phyloP scores from a whole-genome alignment of 2,888 invertebrate species.

The Melinaea marsaeus region DNA sequence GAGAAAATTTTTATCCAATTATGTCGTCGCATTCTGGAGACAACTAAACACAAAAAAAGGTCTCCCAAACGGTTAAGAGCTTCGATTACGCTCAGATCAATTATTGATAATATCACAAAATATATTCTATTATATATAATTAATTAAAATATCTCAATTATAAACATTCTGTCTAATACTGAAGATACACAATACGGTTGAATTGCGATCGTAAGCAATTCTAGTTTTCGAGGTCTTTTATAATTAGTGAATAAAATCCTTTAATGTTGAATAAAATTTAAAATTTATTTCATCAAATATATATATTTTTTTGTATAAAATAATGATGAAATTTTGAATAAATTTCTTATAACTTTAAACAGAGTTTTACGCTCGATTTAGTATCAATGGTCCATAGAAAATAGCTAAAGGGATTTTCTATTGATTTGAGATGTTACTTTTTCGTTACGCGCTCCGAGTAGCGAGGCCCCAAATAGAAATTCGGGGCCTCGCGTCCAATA shows the following conservation, averaged over 20 bases:
- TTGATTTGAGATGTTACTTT: slow-evolving; percentile 8
- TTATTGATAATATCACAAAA: not conserved
- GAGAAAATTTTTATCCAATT: too few species aligned
- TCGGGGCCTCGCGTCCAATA: slow-evolving; percentile 1
- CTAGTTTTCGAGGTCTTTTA: slow-evolving; percentile 7
- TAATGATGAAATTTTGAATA: not conserved
- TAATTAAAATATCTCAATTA: slow-evolving; percentile 9
- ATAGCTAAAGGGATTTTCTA: slow-evolving; percentile 10
- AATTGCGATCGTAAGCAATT: slow-evolving; percentile 10
- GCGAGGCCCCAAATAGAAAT: slow-evolving; percentile 3
- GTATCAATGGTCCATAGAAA: slow-evolving; percentile 6
- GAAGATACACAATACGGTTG: slow-evolving; percentile 21
- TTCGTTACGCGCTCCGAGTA: slow-evolving; percentile 2
- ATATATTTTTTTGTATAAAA: too few species aligned
- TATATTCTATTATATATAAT: slow-evolving; percentile 1
- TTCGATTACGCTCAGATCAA: too few species aligned
- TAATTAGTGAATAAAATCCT: slow-evolving; percentile 8
- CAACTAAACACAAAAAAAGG: too few species aligned
- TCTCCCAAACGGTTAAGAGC: too few species aligned
- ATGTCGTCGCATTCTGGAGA: too few species aligned
- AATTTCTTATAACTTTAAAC: too few species aligned
- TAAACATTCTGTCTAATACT: slow-evolving; percentile 13
- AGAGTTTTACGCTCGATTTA: slow-evolving; percentile 6
- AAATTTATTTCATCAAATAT: not conserved
- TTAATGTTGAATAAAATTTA: not conserved